Base-by-base conservation (phyloP, 2,888 invertebrate genomes). In the Drosophila conformis region DNA sequence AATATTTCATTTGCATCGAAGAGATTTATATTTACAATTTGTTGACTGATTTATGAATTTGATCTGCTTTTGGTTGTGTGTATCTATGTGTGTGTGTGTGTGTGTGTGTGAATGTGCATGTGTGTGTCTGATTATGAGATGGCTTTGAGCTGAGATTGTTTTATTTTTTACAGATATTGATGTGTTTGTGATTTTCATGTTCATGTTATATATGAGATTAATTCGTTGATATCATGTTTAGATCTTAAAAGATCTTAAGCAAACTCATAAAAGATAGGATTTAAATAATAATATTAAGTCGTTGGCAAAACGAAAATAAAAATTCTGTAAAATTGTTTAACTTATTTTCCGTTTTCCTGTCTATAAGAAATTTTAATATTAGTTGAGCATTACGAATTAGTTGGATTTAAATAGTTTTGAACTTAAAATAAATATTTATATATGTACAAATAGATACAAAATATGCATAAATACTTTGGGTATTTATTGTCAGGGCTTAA, bases 1-100 rank as follows among this genome's bases (percentile, higher is more conserved):
- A 86, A 75, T 83, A 78, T 77, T 76, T 78, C 60, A 49, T 33
- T 73, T 75, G 69, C 58, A 29, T 61, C 51, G 60, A 57, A 35
- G 46, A 67, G 29, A 35, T 80, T 80, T 78, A 73, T 90, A 90
- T 86, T 89, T 90, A 90, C 86, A 86, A 49, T 71, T 69, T 73
- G 33, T 65, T 58, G 59, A 27, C 35, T 48, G 49, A 8, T 29
- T 21, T n/a, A 54, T 67, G 49, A 31, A 13, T 27, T 51, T 48
- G 29, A 11, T 18, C 10, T 38, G 33, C 13, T 18, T 33, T 63
- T 52, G 38, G 27, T 21, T 46, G 38, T 29, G 31, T 66, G 8
- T 58, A 10, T 46, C 29, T 53, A 40, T 54, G 56, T 57, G 29
- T 66, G 66, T 70, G 10, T 13, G 18, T 35, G 18, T 35, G 25